These are phyloP conservation scores for Trissoscelio sp. DNA, from an alignment of 2,888 invertebrate genomes.

Conservation along the genomic window DNA sequence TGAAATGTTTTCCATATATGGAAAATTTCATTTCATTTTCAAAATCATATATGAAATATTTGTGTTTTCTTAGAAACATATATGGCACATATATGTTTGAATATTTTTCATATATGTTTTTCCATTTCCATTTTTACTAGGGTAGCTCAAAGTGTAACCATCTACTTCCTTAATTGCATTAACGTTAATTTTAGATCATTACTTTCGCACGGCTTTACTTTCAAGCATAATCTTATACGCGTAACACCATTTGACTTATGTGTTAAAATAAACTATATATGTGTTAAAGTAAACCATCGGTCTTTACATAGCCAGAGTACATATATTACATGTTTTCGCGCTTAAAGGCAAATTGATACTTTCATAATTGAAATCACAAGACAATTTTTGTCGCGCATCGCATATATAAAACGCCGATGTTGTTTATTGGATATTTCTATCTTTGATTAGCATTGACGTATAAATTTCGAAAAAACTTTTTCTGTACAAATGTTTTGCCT, in stretches of 20 bases:
- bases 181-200: slow-evolving; percentile 39
- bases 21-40: too few species aligned
- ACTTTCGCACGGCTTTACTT: slow-evolving; percentile 48
- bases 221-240: slow-evolving; percentile 41
- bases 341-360: slow-evolving; percentile 64
- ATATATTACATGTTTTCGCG: slow-evolving; percentile 48
- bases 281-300: slow-evolving; percentile 30
- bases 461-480: slow-evolving; percentile 26
- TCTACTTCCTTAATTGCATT: slow-evolving; percentile 21
- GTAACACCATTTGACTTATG: slow-evolving; percentile 28
- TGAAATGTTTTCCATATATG: too few species aligned
- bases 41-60: too few species aligned
- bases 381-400: slow-evolving; percentile 24
- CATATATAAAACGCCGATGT: slow-evolving; percentile 14
- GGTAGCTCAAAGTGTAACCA: slow-evolving; percentile 9
- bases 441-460: slow-evolving; percentile 27
- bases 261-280: too few species aligned
- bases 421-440: slow-evolving; percentile 32
- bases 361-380: slow-evolving; percentile 64
- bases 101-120: too few species aligned
- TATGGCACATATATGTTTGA: too few species aligned
- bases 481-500: slow-evolving; percentile 26
- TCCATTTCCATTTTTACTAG: too few species aligned
- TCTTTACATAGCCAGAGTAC: slow-evolving; percentile 55
- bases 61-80: too few species aligned